A percentile compares a stretch with the other conserved stretches of the same genome.
Evolutionary conservation across 2,113 vertebrate species (phyloP).

Genomic region (Pluvialis apricaria): DNA sequence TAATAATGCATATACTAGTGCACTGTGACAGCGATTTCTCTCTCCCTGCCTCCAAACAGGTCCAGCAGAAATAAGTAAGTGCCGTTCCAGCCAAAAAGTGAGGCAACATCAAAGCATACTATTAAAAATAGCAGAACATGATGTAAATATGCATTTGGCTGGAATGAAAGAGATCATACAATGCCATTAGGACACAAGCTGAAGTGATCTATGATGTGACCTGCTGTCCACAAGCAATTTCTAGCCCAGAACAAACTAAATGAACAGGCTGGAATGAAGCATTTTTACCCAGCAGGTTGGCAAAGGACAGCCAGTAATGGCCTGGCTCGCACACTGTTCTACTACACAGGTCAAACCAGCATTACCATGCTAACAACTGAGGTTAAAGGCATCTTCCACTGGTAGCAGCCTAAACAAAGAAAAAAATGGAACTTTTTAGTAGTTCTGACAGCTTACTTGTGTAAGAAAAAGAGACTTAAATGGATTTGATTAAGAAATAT

Average conservation of each 20-base stretch:
- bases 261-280: neutral
- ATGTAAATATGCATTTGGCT: neutral
- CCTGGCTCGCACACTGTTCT: rapidly evolving
- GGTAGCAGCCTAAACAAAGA: neutral
- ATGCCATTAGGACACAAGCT: neutral
- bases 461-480: neutral
- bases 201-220: neutral
- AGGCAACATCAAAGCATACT: neutral
- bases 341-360: neutral
- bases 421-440: neutral
- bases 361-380: neutral
- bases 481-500: neutral
- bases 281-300: neutral
- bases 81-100: neutral
- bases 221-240: neutral
- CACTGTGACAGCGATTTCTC: neutral
- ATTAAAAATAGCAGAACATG: neutral
- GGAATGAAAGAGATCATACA: neutral
- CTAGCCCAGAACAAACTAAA: neutral
- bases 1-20: neutral
- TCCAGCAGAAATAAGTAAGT: neutral
- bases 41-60: neutral
- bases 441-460: neutral
- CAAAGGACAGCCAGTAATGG: neutral
- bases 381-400: neutral